Base-by-base conservation (phyloP, 2,113 vertebrate species). In the Ellobius talpinus region DNA sequence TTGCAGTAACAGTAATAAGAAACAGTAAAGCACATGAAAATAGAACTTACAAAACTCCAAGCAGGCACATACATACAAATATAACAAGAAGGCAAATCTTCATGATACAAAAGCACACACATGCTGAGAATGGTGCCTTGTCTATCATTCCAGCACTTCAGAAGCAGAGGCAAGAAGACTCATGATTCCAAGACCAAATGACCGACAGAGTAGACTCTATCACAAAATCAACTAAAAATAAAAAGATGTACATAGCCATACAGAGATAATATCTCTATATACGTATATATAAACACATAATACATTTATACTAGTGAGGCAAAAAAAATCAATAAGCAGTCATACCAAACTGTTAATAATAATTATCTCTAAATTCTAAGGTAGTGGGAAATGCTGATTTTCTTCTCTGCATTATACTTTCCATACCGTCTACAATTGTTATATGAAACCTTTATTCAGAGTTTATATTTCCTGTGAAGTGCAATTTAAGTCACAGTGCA, bases 381-480 rank as follows among this genome's bases (percentile, higher is more conserved):
- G 61, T 84, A 66, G 26, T 12, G 2, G 11, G 36, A 76, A 89
- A 89, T 88, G 94, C 81, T 61, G 58, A 52, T 50, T 88, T 96
- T 84, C 58, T 96, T 94, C 26, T 55, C 95, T 52, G 33, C 4
- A 74, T 13, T 84, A 1, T 61, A 87, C 90, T 87, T 85, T 39
- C 26, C 39, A 85, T 63, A 79, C 61, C 79, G 90, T 86, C 74
- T 87, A 79, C 3, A 50, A 78, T 70, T 36, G 70, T 45, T 11
- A 89, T 61, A 7, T 42, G 85, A 88, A n/a, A 72, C 55, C 36
- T 95, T 95, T 86, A 52, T 66, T 65, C 29, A 52, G 81, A 87
- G 47, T 73, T 89, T 89, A 66, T 9, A 58, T 42, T 96, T 93
- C 72, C 31, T 72, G 26, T 66, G 45, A 72, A 39, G 45, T 55